These are phyloP conservation scores for Drosophila kurseongensis DNA, from an alignment of 1,140 invertebrate genomes.

Conservation along the genomic window DNA sequence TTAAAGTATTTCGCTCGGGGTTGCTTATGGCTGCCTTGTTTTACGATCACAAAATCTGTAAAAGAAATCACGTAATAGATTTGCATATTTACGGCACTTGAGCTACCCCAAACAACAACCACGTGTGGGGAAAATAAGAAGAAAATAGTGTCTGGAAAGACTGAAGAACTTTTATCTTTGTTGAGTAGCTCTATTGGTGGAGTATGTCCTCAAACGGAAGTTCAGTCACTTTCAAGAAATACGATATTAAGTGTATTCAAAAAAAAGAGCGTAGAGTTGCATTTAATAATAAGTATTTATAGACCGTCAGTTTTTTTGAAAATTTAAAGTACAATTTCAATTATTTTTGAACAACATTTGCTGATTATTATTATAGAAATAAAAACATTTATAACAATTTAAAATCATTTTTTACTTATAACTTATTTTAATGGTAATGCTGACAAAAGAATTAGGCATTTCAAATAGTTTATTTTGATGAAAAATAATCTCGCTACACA, in stretches of 20 bases:
- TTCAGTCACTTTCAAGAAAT: not conserved
- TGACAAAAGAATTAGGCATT: too few species aligned
- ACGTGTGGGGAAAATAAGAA: slow-evolving; percentile 8
- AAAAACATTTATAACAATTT: too few species aligned
- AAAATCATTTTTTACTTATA: too few species aligned
- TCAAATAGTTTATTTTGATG: too few species aligned
- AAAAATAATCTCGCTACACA: not conserved
- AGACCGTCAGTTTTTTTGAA: too few species aligned
- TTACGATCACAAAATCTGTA: slow-evolving; percentile 37
- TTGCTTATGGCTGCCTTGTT: slow-evolving; percentile 1
- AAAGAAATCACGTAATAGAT: slow-evolving; percentile 68
- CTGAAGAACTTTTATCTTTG: slow-evolving; percentile 3
- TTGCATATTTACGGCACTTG: slow-evolving; percentile 65
- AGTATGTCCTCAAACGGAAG: not conserved
- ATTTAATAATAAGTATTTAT: too few species aligned
- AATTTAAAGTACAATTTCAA: too few species aligned
- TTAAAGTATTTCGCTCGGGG: slow-evolving; percentile 1
- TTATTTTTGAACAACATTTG: too few species aligned
- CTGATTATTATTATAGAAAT: too few species aligned
- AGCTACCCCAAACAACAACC: slow-evolving; percentile 9
- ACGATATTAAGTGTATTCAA: too few species aligned
- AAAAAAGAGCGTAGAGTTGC: not conserved
- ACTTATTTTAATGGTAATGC: too few species aligned
- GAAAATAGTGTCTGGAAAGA: slow-evolving; percentile 1
- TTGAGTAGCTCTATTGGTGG: slow-evolving; percentile 12